Percentiles rank a stretch among this genome's conserved stretches.
phyloP scores from a whole-genome alignment of 2,888 invertebrate genomes.

The Nineta flava region DNA sequence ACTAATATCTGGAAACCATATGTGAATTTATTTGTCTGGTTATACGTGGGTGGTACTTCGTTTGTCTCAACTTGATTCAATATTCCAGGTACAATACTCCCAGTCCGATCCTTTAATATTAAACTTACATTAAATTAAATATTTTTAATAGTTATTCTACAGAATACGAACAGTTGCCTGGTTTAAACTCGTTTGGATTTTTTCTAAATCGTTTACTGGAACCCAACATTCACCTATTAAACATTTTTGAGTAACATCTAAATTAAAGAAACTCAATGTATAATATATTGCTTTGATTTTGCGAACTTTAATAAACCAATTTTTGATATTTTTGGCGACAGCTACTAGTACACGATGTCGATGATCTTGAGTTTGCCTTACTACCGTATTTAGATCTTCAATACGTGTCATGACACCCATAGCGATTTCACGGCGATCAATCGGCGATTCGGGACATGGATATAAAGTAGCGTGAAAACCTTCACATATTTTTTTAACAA shows the following conservation, averaged over 20 bases:
- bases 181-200: slow-evolving; percentile 81
- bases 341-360: slow-evolving; percentile 93
- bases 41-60: slow-evolving; percentile 88
- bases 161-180: slow-evolving; percentile 65
- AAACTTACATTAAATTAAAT: slow-evolving; percentile 6
- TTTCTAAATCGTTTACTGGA: slow-evolving; percentile 74
- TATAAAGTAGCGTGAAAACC: slow-evolving; percentile 96
- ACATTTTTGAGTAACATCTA: slow-evolving; percentile 99
- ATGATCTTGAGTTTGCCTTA: slow-evolving; percentile 96
- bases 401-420: slow-evolving; percentile 98
- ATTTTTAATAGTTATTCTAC: background rate
- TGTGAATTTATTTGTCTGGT: slow-evolving; percentile 93
- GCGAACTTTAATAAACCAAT: slow-evolving; percentile 97
- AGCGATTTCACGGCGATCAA: slow-evolving; percentile 94
- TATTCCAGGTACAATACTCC: slow-evolving; percentile 90
- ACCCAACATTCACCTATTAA: slow-evolving; percentile 98
- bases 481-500: slow-evolving; percentile 97
- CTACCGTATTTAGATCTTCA: slow-evolving; percentile 85
- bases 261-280: slow-evolving; percentile 92
- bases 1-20: slow-evolving; percentile 87
- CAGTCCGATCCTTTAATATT: slow-evolving; percentile 62
- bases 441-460: slow-evolving; percentile 95
- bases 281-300: slow-evolving; percentile 99
- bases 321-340: slow-evolving; percentile 95
- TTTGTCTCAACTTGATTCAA: slow-evolving; percentile 84